phyloP scores from a whole-genome alignment of 2,113 vertebrate genomes.

The Acanthochromis polyacanthus region DNA sequence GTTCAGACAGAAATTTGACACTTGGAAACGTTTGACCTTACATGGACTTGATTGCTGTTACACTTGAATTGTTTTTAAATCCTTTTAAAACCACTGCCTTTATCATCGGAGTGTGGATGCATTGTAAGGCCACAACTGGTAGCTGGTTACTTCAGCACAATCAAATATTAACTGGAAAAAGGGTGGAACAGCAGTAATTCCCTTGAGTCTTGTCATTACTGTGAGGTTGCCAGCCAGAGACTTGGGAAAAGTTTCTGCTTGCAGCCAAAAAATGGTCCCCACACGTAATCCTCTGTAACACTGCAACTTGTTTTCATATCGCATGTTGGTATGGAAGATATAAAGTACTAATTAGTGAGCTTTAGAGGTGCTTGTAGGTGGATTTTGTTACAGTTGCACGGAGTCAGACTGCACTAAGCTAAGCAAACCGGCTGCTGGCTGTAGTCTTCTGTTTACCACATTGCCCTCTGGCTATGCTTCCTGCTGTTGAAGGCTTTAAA shows the following conservation, averaged over 20 bases:
- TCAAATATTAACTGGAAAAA: neutral
- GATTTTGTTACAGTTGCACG: neutral
- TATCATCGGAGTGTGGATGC: neutral
- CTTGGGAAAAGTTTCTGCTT: neutral
- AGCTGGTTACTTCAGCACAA: neutral
- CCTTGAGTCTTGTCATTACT: neutral
- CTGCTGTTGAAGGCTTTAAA: constrained; percentile 10
- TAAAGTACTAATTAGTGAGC: neutral
- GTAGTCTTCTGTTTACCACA: neutral
- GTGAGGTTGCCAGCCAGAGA: neutral
- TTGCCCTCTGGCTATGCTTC: constrained; percentile 16
- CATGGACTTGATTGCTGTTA: neutral
- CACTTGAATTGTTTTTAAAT: neutral
- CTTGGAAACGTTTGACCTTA: neutral
- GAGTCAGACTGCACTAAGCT: neutral
- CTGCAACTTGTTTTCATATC: neutral
- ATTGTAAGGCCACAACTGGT: neutral
- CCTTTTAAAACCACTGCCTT: neutral
- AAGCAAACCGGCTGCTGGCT: neutral
- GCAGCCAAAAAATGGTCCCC: neutral
- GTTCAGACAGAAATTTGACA: neutral
- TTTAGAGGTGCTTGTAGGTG: neutral
- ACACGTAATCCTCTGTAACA: neutral
- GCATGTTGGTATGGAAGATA: neutral
- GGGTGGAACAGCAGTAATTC: neutral